Conservation (phyloP, 2,888 invertebrate species). For the Idaea straminata region DNA sequence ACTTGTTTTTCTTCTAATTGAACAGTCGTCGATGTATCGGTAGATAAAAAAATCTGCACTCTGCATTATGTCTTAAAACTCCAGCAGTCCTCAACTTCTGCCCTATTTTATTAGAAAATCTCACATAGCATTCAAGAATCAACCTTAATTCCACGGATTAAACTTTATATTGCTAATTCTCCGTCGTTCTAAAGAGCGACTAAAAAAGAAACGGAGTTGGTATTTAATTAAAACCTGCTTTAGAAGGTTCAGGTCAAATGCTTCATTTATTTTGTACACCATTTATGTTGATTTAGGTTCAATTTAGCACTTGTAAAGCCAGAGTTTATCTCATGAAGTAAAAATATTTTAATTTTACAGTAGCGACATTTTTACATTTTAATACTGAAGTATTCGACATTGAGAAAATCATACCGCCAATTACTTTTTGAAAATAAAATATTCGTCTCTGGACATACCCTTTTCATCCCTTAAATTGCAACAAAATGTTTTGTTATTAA, state of each 20-base stretch:
- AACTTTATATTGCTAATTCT: slow-evolving; percentile 25
- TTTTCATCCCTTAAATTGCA: no score
- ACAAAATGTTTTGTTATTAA: no score
- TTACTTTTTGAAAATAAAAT: no score
- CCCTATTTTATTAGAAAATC: slow-evolving; percentile 51
- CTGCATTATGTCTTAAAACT: slow-evolving; percentile 35
- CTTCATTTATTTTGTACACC: background rate
- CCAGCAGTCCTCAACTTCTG: slow-evolving; percentile 40
- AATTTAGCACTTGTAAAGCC: background rate
- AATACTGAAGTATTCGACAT: no score
- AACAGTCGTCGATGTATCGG: background rate
- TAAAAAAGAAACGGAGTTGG: slow-evolving; percentile 26
- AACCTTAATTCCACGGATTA: slow-evolving; percentile 25
- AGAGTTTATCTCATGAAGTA: background rate
- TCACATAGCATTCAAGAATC: slow-evolving; percentile 22
- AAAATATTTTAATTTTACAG: background rate
- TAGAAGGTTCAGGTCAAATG: background rate
- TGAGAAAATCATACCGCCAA: no score
- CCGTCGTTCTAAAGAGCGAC: slow-evolving; percentile 30
- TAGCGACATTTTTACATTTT: background rate
- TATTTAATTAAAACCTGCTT: slow-evolving; percentile 28
- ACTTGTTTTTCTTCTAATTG: no score
- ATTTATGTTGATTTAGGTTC: background rate
- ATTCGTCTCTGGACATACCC: no score
- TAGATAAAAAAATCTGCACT: slow-evolving; percentile 36